Evolutionary conservation across 2,888 invertebrate species (phyloP).

Genomic region (Hydropsyche betteni): DNA sequence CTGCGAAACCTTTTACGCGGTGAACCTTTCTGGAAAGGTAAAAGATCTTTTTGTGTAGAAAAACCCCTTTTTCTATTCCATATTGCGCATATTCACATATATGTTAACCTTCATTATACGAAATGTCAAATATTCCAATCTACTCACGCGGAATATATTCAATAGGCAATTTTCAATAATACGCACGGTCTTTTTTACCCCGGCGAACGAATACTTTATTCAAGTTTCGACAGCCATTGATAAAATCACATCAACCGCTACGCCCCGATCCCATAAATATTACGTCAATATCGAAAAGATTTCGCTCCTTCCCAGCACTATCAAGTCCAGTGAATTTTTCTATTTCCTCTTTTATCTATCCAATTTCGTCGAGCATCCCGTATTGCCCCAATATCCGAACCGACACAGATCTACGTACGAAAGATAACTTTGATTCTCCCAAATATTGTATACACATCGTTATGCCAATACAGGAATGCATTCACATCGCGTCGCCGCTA

Average conservation of each 20-base stretch:
- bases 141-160: slow-evolving; percentile 9
- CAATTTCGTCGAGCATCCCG: slow-evolving; percentile 39
- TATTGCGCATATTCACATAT: neutral
- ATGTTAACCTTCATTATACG: slow-evolving; percentile 3
- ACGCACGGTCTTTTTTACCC: slow-evolving; percentile 4
- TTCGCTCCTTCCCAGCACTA: slow-evolving; percentile 14
- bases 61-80: neutral
- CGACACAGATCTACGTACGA: slow-evolving; percentile 24
- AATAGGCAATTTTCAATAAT: slow-evolving; percentile 23
- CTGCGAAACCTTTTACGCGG: neutral
- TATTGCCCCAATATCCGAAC: slow-evolving; percentile 44
- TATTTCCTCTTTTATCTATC: slow-evolving; percentile 45
- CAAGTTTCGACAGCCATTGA: slow-evolving; percentile 12
- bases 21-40: neutral
- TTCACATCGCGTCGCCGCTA: neutral
- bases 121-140: slow-evolving; percentile 21
- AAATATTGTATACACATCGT: slow-evolving; percentile 5
- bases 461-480: slow-evolving; percentile 28
- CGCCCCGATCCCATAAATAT: slow-evolving; percentile 13
- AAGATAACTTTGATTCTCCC: neutral
- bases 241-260: slow-evolving; percentile 24
- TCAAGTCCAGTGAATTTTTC: slow-evolving; percentile 42
- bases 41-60: neutral
- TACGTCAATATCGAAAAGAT: slow-evolving; percentile 32
- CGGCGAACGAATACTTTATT: neutral